A percentile compares a stretch with the other conserved stretches of the same genome.
These are phyloP conservation scores for Papilio polyxenes DNA, from an alignment of 1,140 invertebrate genomes.

Conservation along the genomic window DNA sequence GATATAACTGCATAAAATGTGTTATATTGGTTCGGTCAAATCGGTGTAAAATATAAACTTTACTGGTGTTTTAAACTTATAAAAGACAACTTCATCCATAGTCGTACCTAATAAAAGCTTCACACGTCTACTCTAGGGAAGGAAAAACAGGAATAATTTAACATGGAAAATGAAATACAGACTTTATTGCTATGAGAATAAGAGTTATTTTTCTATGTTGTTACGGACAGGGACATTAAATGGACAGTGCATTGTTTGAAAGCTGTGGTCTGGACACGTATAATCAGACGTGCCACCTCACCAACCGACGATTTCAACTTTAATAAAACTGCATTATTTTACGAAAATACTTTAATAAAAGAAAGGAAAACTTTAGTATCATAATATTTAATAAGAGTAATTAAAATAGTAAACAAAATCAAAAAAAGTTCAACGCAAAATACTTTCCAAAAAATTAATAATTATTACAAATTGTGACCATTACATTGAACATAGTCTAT, in stretches of 20 bases:
- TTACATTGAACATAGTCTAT: no score
- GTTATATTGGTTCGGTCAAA: background rate
- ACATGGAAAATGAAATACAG: background rate
- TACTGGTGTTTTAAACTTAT: background rate
- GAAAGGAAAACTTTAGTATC: background rate
- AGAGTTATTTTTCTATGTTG: background rate
- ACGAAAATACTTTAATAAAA: background rate
- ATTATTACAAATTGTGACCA: no score
- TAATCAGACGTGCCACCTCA: background rate
- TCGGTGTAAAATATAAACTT: background rate
- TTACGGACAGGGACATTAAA: background rate
- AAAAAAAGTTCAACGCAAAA: no score
- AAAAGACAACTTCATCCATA: background rate
- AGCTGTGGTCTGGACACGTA: conserved; percentile 7
- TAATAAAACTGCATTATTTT: background rate
- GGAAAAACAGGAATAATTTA: background rate
- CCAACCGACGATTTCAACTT: background rate
- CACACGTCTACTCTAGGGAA: background rate
- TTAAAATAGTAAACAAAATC: no score
- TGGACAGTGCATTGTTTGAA: background rate
- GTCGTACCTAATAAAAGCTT: conserved; percentile 6
- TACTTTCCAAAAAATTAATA: no score
- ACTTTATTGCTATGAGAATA: background rate
- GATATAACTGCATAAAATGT: background rate
- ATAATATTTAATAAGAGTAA: no score